phyloP scores from a whole-genome alignment of 1,140 invertebrate species.

The Eueides isabella region DNA sequence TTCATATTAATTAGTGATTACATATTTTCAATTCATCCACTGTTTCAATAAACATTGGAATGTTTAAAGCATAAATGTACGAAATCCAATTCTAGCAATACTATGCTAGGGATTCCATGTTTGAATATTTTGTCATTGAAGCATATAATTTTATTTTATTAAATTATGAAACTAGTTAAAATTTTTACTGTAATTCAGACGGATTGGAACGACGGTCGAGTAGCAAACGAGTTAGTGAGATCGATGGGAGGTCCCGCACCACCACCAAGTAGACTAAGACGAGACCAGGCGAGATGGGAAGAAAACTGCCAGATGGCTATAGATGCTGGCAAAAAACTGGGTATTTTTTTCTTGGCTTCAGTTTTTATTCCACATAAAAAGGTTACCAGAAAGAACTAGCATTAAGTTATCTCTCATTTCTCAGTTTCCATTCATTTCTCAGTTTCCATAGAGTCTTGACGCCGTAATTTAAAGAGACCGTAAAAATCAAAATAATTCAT shows the following conservation, averaged over 20 bases:
- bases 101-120: no score
- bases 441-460: no score
- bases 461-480: no score
- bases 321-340: slow-evolving; percentile 85
- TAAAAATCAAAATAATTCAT: no score
- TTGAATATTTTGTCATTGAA: no score
- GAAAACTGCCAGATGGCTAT: slow-evolving; percentile 90
- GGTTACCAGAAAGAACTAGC: no score
- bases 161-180: no score
- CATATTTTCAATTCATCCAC: neutral
- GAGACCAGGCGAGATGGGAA: slow-evolving; percentile 90
- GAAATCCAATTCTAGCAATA: no score
- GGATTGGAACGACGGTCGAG: slow-evolving; percentile 97
- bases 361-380: no score
- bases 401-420: neutral
- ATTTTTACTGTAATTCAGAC: slow-evolving; percentile 83
- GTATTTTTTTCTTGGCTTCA: slow-evolving; percentile 58
- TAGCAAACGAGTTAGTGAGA: slow-evolving; percentile 92
- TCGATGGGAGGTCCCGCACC: slow-evolving; percentile 93
- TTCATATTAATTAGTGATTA: slow-evolving; percentile 9
- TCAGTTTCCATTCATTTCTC: neutral
- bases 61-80: no score
- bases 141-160: no score
- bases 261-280: slow-evolving; percentile 88
- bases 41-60: neutral